Evolutionary conservation across 2,888 invertebrate species (phyloP).

Genomic region (Eurytoma adleriae): DNA sequence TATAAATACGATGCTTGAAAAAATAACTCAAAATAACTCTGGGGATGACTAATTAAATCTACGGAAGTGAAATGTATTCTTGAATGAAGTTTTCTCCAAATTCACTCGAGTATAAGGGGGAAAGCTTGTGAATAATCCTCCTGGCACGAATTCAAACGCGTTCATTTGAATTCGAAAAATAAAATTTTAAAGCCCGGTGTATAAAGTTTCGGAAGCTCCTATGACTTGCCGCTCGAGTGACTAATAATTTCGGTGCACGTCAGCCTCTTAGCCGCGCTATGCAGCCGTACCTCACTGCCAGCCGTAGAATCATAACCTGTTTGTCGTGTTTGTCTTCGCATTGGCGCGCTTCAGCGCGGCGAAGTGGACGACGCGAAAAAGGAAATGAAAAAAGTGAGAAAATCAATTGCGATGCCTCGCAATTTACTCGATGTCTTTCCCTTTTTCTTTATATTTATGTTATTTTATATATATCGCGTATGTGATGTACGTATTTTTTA

Average conservation of each 20-base stretch:
- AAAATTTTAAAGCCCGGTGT: neutral
- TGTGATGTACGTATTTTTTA: too few species aligned
- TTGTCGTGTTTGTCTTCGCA: conserved; percentile 32
- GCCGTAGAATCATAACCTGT: conserved; percentile 43
- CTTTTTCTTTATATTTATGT: conserved; percentile 26
- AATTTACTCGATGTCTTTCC: conserved; percentile 23
- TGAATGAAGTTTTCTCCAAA: neutral
- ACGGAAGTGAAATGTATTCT: too few species aligned
- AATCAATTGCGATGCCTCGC: conserved; percentile 23
- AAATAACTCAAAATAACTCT: too few species aligned
- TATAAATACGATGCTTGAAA: too few species aligned
- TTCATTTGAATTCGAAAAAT: conserved; percentile 28
- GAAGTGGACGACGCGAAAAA: neutral
- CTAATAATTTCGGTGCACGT: conserved; percentile 42
- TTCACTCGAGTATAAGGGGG: neutral
- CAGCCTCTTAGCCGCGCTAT: neutral
- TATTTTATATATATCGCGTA: neutral
- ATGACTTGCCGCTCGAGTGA: neutral
- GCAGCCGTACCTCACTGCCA: neutral
- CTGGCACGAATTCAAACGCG: conserved; percentile 24
- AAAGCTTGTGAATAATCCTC: neutral
- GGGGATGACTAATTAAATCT: too few species aligned
- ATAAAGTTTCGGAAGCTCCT: conserved; percentile 17
- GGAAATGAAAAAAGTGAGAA: neutral
- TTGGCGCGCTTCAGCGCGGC: neutral